phyloP scores from a whole-genome alignment of 1,140 invertebrate genomes.

The Drosophila ambigua region DNA sequence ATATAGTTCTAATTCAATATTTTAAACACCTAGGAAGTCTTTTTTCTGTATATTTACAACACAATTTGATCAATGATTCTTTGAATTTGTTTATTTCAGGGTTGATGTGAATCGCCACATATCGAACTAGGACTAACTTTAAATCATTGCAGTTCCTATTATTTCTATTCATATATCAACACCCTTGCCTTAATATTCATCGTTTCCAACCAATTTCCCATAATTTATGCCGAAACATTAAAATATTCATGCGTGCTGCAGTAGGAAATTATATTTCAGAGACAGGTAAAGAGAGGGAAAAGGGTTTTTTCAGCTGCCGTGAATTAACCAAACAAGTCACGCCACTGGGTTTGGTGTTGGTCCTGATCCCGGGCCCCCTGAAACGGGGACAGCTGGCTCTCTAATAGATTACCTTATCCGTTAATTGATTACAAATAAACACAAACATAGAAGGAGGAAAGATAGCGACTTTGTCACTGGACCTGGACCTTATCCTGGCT shows the following conservation, averaged over 20 bases:
- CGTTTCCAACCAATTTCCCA: neutral
- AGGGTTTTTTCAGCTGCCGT: slow-evolving; percentile 45
- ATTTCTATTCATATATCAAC: too few species aligned
- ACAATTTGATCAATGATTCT: too few species aligned
- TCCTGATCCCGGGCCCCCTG: neutral
- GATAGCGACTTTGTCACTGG: slow-evolving; percentile 10
- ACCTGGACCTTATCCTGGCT: slow-evolving; percentile 25
- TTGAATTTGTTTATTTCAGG: too few species aligned
- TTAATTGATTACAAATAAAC: slow-evolving; percentile 80
- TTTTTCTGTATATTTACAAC: too few species aligned
- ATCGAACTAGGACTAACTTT: too few species aligned
- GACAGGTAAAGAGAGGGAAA: neutral
- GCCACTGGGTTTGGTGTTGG: slow-evolving; percentile 6
- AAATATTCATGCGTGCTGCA: slow-evolving; percentile 34
- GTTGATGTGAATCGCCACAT: too few species aligned
- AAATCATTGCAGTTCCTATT: too few species aligned
- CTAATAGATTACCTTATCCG: slow-evolving; percentile 65
- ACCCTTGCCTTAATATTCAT: neutral
- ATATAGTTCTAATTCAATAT: too few species aligned
- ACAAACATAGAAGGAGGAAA: slow-evolving; percentile 8
- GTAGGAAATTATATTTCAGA: slow-evolving; percentile 8
- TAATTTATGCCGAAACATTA: slow-evolving; percentile 22
- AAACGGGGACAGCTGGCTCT: slow-evolving; percentile 56
- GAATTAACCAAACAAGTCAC: slow-evolving; percentile 43
- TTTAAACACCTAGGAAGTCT: too few species aligned